phyloP scores from a whole-genome alignment of 1,140 invertebrate species.

The Drosophila dunni region DNA sequence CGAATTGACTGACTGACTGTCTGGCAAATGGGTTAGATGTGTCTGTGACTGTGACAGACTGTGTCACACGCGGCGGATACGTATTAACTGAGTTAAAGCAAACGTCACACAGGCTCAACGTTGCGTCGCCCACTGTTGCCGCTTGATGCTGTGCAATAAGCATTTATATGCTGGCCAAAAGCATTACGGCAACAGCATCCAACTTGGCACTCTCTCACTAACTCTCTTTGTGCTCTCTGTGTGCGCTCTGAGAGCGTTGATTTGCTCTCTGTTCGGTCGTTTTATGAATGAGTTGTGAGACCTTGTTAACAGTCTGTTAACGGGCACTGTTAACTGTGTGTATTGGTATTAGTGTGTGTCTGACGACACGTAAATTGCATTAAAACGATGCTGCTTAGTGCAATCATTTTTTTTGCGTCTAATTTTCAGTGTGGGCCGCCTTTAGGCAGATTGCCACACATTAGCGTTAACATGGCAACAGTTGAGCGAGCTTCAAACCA shows the following conservation, averaged over 20 bases:
- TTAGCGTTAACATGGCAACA: conserved; percentile 31
- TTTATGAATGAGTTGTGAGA: conserved; percentile 64
- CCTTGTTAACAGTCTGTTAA: conserved; percentile 47
- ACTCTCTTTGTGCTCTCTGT: conserved; percentile 16
- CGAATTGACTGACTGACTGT: background rate
- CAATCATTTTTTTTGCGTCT: conserved; percentile 33
- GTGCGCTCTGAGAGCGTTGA: conserved; percentile 5
- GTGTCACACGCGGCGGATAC: conserved; percentile 67
- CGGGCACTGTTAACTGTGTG: conserved; percentile 50
- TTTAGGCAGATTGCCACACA: conserved; percentile 19
- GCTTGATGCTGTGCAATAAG: conserved; percentile 57
- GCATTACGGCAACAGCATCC: conserved; percentile 41
- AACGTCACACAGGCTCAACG: conserved; percentile 33
- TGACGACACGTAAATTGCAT: conserved; percentile 64
- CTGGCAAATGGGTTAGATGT: conserved; percentile 1
- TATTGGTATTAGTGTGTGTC: background rate
- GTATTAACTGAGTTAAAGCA: conserved; percentile 44
- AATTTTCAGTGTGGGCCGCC: conserved; percentile 45
- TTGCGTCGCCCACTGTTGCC: conserved; percentile 63
- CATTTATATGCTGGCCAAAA: conserved; percentile 60
- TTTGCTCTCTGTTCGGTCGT: conserved; percentile 21
- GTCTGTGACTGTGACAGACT: conserved; percentile 2
- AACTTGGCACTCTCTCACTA: conserved; percentile 17
- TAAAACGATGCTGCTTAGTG: conserved; percentile 63
- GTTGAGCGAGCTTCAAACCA: conserved; percentile 12